Base-by-base conservation (phyloP, 92 coral and sea anemone genomes). In the Actinostola sp. region DNA sequence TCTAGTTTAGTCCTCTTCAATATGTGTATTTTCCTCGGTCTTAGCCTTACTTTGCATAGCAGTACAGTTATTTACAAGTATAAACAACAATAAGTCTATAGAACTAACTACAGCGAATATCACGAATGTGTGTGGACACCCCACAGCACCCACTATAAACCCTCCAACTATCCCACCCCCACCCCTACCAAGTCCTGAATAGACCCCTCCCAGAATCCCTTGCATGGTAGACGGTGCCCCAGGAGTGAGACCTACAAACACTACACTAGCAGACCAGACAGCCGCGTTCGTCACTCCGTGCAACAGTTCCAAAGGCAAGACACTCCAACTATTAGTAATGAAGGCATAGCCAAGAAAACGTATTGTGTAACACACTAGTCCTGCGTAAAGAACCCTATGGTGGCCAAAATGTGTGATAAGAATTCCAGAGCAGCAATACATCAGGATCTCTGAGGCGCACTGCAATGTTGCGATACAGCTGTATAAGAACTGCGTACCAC, bases 251-350 rank as follows among this genome's bases (percentile, higher is more conserved):
- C 98, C 92, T 8, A 93, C 84, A 44, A 73, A 93, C 25, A 88
- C 91, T 3, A 93, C 98, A 8, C 97, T 93, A 30, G 96, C 89
- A 54, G 98, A 86, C 98, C 98, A 93, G 25, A 93, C 97, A 0
- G 90, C 94, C 0, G 98, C 96, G 7, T 88, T 76, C 5, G 98
- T 85, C 24, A 93, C 44, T 51, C 98, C 98, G 70, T 93, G 91
- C 39, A 93, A 81, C 39, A 90, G 26, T 62, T 93, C 98, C 45
- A 93, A 67, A 2, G 98, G 98, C 28, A 93, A 63, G 16, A 88
- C 84, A 1, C 78, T 55, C 98, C 98, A 93, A 26, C 93, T 82
- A 67, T 88, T 91, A 11, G 84, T 90, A n/a, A 91, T 77, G 63
- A 91, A 69, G 5, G 88, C 92, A 51, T 93, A 93, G n/a, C 76